phyloP scores from a whole-genome alignment of 2,888 invertebrate genomes.

The Standfussiana lucernea region DNA sequence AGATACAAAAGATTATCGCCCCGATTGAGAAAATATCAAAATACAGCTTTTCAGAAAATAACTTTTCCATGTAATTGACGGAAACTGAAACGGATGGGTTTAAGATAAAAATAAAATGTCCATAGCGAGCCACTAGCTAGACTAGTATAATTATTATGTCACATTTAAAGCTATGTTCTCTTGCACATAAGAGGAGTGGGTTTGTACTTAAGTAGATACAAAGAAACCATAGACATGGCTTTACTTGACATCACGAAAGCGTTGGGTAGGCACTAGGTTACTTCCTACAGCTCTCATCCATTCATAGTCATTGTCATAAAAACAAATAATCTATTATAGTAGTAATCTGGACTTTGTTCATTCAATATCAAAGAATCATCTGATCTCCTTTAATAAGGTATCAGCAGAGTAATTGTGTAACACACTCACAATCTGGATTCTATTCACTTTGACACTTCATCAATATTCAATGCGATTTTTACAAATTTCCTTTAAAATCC shows the following conservation, averaged over 20 bases:
- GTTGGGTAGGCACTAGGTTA: background rate
- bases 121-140: background rate
- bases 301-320: no score
- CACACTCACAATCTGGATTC: no score
- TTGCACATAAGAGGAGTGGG: background rate
- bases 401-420: no score
- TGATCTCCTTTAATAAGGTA: no score
- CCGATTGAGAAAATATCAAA: background rate
- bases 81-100: background rate
- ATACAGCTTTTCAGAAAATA: background rate
- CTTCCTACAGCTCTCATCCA: background rate
- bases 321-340: no score
- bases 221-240: background rate
- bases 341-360: no score
- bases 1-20: constrained; percentile 14
- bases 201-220: background rate
- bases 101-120: background rate
- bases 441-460: no score
- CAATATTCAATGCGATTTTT: no score
- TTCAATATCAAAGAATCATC: no score
- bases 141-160: background rate
- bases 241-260: no score
- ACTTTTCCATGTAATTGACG: background rate
- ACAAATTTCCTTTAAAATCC: no score
- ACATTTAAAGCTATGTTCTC: background rate